Evolutionary conservation across 30 jellyfish, hydroid and myxozoan genomes (phyloP).

Genomic region (Cassiopea xamachana): DNA sequence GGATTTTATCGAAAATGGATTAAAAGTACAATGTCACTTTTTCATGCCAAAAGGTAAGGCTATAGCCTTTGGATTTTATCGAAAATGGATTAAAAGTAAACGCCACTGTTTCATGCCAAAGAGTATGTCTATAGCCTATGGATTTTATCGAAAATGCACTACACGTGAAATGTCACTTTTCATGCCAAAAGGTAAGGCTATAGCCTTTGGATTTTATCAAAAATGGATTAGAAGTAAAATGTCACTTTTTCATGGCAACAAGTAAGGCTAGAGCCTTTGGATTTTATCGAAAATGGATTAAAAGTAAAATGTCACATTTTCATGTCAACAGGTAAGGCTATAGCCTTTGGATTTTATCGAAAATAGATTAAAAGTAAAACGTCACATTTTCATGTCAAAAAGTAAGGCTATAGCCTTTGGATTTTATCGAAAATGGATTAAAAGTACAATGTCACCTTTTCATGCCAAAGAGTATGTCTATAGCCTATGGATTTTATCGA

Average conservation of each 20-base stretch:
- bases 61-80: not conserved
- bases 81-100: not conserved
- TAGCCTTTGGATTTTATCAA: not conserved
- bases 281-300: not conserved
- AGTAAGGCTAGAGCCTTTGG: not conserved
- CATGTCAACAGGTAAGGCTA: not conserved
- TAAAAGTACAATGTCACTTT: not conserved
- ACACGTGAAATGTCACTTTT: not conserved
- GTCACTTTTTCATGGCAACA: not conserved
- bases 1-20: not conserved
- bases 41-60: not conserved
- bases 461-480: not conserved
- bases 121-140: not conserved
- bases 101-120: not conserved
- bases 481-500: not conserved
- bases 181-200: not conserved
- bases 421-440: not conserved
- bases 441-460: not conserved
- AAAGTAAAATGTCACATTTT: not conserved
- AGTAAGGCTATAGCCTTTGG: not conserved
- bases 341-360: not conserved
- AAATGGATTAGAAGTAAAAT: not conserved
- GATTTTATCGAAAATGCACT: not conserved
- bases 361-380: not conserved
- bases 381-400: not conserved